Evolutionary conservation across 2,888 invertebrate species (phyloP).

Genomic region (Thymelicus acteon): DNA sequence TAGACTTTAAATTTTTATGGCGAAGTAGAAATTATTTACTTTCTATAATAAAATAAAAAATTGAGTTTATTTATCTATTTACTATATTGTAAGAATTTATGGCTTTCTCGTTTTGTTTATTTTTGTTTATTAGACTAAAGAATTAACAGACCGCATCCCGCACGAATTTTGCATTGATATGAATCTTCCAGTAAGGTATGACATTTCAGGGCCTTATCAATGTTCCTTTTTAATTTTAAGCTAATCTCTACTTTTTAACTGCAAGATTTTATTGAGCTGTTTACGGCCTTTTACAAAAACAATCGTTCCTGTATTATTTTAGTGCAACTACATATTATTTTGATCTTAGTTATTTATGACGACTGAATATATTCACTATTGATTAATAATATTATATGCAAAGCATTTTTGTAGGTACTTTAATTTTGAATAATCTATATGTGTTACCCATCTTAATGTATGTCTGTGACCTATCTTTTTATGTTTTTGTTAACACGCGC

Average conservation of each 20-base stretch:
- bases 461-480: not conserved
- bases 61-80: no score
- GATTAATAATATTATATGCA: constrained; percentile 12
- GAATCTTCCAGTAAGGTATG: not conserved
- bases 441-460: not conserved
- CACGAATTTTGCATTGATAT: not conserved
- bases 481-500: not conserved
- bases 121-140: not conserved
- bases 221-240: constrained; percentile 37
- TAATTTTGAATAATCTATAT: not conserved
- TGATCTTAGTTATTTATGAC: constrained; percentile 7
- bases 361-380: constrained; percentile 27
- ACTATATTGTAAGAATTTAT: no score
- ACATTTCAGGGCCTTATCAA: constrained; percentile 22
- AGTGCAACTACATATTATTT: constrained; percentile 17
- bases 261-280: constrained; percentile 16
- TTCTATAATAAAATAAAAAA: no score
- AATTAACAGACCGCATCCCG: not conserved
- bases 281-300: constrained; percentile 3
- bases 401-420: not conserved
- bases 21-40: not conserved
- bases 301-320: constrained; percentile 29
- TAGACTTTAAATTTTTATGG: no score
- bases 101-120: no score
- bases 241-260: constrained; percentile 27